A percentile compares a stretch with the other conserved stretches of the same genome.
These are phyloP conservation scores for Threskiornis aethiopicus DNA, from an alignment of 2,797 vertebrate species.

Conservation along the genomic window DNA sequence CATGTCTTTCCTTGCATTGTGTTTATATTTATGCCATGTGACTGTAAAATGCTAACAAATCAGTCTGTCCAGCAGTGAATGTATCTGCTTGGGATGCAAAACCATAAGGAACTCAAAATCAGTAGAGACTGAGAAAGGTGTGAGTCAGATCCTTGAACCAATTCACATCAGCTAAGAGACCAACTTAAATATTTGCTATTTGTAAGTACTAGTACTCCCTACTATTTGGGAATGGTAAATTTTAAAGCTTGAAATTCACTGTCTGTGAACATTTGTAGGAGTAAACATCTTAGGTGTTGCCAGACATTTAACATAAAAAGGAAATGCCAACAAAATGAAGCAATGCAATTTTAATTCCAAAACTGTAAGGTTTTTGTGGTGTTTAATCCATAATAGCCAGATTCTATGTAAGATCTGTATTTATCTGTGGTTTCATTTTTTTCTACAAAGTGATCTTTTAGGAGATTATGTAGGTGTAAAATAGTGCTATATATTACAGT, in stretches of 20 bases:
- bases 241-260: not conserved
- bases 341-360: not conserved
- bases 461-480: not conserved
- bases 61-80: not conserved
- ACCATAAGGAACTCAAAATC: not conserved
- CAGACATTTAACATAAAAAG: not conserved
- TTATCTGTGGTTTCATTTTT: not conserved
- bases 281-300: not conserved
- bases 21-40: not conserved
- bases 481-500: not conserved
- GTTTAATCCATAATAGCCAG: not conserved
- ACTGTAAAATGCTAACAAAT: not conserved
- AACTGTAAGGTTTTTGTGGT: not conserved
- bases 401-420: not conserved
- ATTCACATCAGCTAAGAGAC: not conserved
- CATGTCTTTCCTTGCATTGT: not conserved
- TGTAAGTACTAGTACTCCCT: not conserved
- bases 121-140: not conserved
- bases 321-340: not conserved
- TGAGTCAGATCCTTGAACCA: not conserved
- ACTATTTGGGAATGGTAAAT: not conserved
- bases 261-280: not conserved
- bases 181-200: not conserved
- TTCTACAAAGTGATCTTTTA: not conserved
- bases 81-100: not conserved